A percentile compares a stretch with the other conserved stretches of the same genome.
Evolutionary conservation across 2,113 vertebrate genomes (phyloP).

Genomic region (Eudorcas thomsonii): DNA sequence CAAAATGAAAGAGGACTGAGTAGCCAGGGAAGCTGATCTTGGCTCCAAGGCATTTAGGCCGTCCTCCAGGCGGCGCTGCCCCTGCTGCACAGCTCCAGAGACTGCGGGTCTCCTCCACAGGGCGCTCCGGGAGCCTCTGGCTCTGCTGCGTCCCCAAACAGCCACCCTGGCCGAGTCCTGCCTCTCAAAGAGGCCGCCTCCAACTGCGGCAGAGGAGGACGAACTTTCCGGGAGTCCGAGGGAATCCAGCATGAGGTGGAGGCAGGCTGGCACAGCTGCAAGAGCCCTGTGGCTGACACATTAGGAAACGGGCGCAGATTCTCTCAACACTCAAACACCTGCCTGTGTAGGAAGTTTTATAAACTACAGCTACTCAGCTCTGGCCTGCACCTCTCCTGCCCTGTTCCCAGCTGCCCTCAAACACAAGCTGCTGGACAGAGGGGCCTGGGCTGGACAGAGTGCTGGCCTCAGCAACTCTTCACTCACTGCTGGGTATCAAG

Average conservation of each 20-base stretch:
- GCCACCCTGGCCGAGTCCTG: neutral
- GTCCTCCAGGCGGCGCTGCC: fast-evolving
- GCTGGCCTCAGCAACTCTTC: neutral
- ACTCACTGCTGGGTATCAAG: neutral
- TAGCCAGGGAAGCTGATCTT: neutral
- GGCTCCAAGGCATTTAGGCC: neutral
- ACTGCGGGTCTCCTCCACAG: neutral
- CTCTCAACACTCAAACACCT: neutral
- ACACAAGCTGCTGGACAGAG: neutral
- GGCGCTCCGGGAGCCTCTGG: fast-evolving
- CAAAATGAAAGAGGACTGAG: neutral
- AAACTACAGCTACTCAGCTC: too few species aligned
- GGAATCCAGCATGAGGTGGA: neutral
- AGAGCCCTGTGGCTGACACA: neutral
- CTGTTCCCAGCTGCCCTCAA: neutral
- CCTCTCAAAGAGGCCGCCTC: neutral
- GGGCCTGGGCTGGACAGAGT: neutral
- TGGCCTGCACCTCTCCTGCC: neutral
- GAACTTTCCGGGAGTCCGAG: neutral
- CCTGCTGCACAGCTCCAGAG: neutral
- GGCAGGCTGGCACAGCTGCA: neutral
- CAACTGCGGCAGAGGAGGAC: neutral
- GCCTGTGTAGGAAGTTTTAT: neutral
- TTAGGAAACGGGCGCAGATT: neutral
- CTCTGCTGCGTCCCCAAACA: neutral